A percentile compares a stretch with the other conserved stretches of the same genome.
Conservation (phyloP, 2,113 vertebrate species). For the Sorex fumeus region DNA sequence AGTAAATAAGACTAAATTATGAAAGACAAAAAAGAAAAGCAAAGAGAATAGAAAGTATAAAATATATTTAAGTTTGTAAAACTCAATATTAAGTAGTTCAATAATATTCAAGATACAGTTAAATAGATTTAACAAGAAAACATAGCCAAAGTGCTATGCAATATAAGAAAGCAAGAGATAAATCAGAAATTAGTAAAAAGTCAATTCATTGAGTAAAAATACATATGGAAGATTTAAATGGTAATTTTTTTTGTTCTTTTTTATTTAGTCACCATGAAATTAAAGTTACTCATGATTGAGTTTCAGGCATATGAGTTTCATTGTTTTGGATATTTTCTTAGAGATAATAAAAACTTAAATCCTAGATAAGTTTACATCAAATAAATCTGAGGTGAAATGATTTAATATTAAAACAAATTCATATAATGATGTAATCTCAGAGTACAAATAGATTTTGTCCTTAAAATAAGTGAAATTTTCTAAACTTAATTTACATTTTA, state of each 20-base stretch:
- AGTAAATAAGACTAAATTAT: background rate
- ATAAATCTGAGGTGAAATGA: background rate
- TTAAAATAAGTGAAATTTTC: no score
- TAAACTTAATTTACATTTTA: no score
- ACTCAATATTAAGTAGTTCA: background rate
- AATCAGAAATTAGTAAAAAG: background rate
- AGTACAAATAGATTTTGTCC: background rate
- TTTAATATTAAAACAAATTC: background rate
- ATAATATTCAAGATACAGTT: background rate
- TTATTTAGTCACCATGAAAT: no score
- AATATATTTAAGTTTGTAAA: no score
- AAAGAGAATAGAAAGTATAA: background rate
- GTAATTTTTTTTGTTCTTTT: background rate
- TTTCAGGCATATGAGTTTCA: no score
- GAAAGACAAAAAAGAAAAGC: background rate
- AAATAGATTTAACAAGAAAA: background rate
- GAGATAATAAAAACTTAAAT: background rate
- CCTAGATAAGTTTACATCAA: background rate
- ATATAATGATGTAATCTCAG: background rate
- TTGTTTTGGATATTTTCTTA: background rate
- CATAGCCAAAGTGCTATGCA: background rate
- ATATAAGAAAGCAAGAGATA: background rate
- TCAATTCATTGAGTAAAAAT: background rate
- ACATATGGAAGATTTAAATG: background rate
- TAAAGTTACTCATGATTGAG: no score